Evolutionary conservation across 2,888 invertebrate species (phyloP), one percentile per base, ranked within the genome.

Genomic region (Eupithecia insigniata): DNA sequence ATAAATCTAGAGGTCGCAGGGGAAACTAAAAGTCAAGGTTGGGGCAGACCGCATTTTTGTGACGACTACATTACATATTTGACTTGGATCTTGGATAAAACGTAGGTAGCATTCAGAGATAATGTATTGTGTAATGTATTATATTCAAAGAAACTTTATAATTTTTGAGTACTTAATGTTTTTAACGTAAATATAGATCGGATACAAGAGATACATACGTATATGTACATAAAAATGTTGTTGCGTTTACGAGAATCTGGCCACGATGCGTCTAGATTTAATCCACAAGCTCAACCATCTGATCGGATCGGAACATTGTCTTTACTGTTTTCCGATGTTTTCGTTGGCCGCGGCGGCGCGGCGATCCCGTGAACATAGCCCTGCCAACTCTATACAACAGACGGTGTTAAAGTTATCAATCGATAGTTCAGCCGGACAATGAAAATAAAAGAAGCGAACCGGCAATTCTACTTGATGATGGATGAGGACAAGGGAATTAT

Each of bases 311-410:
- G 43, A 71, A 65, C 65, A 72, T 60, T 34, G 66, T 72, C 66
- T 72, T 68, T 68, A 68, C 60, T 46, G 18, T 43, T 72, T 72
- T 68, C 60, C 60, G 36, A 72, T 72, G 65, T 72, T 72, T 66
- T 68, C 68, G 36, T 68, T 72, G 68, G 68, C 72, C 26, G n/a
- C n/a, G n/a, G n/a, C n/a, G n/a, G n/a, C n/a, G n/a, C 58, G 39
- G 5, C 30, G 16, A 16, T 60, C 18, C 8, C 3, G 16, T 18
- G 28, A 60, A 18, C 28, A 60, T 7, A 60, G 60, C 60, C 26
- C 12, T 12, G 55, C 55, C 55, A 55, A 8, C 46, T 51, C 10
- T 51, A 51, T 22, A 22, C 8, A 55, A 55, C 12, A 14, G 26
- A 55, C 55, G 12, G 55, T 26, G 14, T 26, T 26, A 5, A 3